Evolutionary conservation across 1,140 invertebrate species (phyloP), one percentile per base, ranked within the genome.

Genomic region (Plutomurus gul): DNA sequence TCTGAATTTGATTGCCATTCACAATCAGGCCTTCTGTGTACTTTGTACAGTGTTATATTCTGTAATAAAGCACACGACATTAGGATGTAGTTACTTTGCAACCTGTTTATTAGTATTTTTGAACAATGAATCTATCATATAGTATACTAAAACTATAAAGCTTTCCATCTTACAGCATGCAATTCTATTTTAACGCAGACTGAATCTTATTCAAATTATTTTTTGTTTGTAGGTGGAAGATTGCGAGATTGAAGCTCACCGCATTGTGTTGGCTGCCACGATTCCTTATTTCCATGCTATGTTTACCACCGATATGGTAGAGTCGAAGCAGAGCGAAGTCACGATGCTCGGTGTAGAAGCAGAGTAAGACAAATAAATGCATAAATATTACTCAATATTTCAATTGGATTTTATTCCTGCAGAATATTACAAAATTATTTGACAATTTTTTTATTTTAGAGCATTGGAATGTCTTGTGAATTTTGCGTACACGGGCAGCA

Each of bases 211-310:
- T 16, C 65, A 75, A 5, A 81, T 77, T 13, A 75, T 60, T 60
- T 25, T 82, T 16, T 77, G 39, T 81, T 88, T 87, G 10, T 83
- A 95, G 93, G 93, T 94, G 51, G 93, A 93, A 79, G 92, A 94
- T 84, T 90, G 91, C 84, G 90, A 89, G 76, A 95, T 96, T 85
- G 91, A 90, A 82, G 94, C 93, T 16, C 95, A 97, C 87, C 89
- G 94, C 80, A 91, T 96, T 80, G 92, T 97, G 22, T 87, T 97
- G 43, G 93, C 94, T 20, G 92, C 94, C 5, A 94, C 93, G 20
- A 94, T 96, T 85, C 95, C 95, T 11, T 97, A 96, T 86, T 97
- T 96, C 86, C 90, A 95, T 87, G 94, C 92, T 16, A 96, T 97
- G 95, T 96, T 97, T 86, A 93, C 93, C 16, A 91, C 93, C 87